Base-by-base conservation (phyloP, 2,888 invertebrate species). In the Eubasilissa splendida region DNA sequence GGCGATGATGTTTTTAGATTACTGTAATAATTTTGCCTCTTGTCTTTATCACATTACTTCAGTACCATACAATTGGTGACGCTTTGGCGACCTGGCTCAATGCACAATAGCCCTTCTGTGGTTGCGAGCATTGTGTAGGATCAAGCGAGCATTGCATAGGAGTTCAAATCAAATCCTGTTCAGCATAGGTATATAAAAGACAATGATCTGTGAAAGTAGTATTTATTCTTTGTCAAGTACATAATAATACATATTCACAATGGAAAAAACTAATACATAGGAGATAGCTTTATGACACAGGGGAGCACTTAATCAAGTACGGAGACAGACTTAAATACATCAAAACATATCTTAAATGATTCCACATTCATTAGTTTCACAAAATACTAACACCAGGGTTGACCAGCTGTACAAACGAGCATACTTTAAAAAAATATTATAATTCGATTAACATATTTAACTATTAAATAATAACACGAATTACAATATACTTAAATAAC, bases 161-260 rank as follows among this genome's bases (percentile, higher is more conserved):
- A 22, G 22, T 22, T 22, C 22, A 22, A 22, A 22, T 22, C 22
- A 22, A 22, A 22, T 22, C 22, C 22, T 22, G 22, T 22, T 22
- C 22, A 22, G 22, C 22, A 22, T 22, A 22, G 63, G 33, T 63
- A 4, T 5, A 63, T 33, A 63, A 60, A 63, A 31, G n/a, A 63
- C 33, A 33, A 2, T 5, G 12, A 42, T 14, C 10, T 73, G 73
- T 56, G 58, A 73, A 73, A 73, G 22, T 33, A 56, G 42, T 73
- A 59, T 73, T 73, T 73, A 73, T 73, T 73, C 42, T 73, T 73
- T 73, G 73, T 73, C 56, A 58, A 73, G 33, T 73, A 73, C 22
- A 22, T 58, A 73, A 73, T 71, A 71, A 71, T 59, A 73, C 73
- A 58, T 73, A 12, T 56, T 73, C 73, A 73, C 73, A 73, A 73